Percentiles rank a stretch among this genome's conserved stretches.
These are phyloP conservation scores for Chiloscyllium plagiosum DNA, from an alignment of 2,113 vertebrate genomes.

Conservation along the genomic window DNA sequence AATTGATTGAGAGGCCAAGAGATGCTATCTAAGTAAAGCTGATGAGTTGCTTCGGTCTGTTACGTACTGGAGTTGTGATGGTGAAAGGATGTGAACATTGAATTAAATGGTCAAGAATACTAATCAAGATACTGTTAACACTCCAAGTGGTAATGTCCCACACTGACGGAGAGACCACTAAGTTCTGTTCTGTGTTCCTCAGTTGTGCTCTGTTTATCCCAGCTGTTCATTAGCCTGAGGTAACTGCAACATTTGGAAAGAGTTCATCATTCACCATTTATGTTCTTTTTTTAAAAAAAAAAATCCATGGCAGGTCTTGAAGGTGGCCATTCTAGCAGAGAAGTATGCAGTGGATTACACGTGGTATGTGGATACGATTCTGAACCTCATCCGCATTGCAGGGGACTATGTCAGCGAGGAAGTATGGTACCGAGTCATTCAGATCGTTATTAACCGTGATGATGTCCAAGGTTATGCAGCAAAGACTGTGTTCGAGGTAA, in stretches of 20 bases:
- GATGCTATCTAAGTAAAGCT: not conserved
- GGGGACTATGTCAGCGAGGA: slow-evolving; percentile 90
- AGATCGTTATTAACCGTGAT: slow-evolving; percentile 87
- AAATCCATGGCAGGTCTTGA: slow-evolving; percentile 64
- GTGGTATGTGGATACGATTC: slow-evolving; percentile 90
- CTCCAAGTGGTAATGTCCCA: not conserved
- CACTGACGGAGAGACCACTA: not conserved
- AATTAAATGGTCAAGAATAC: not conserved
- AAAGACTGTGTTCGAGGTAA: slow-evolving; percentile 88
- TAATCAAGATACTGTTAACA: not conserved
- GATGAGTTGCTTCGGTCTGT: not conserved
- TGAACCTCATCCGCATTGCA: slow-evolving; percentile 86
- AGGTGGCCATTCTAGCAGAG: slow-evolving; percentile 84
- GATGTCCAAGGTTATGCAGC: slow-evolving; percentile 87
- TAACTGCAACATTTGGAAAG: not conserved
- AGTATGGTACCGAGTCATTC: slow-evolving; percentile 88
- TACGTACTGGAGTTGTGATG: too few relatives aligned
- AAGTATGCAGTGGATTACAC: slow-evolving; percentile 89
- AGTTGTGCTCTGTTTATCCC: not conserved
- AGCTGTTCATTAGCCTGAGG: not conserved
- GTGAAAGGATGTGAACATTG: not conserved
- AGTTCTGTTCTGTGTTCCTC: not conserved
- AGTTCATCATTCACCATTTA: not conserved
- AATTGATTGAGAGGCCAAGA: not conserved
- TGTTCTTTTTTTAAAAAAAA: not conserved